Evolutionary conservation across 1,140 invertebrate species (phyloP), one percentile per base, ranked within the genome.

Genomic region (Glossosoma conforme): DNA sequence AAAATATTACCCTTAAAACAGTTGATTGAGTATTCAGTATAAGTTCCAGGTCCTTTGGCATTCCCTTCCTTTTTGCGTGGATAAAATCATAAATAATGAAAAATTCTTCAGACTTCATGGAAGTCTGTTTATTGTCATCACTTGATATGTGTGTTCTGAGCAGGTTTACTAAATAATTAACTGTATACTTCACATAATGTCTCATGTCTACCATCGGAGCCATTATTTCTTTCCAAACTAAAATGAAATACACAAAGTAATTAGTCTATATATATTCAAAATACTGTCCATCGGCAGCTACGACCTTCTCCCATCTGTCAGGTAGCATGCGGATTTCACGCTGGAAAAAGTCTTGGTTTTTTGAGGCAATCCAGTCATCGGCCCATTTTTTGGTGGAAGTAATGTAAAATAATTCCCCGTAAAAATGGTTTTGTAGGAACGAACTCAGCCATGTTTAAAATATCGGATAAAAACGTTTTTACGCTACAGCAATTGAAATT

Each of bases 201-300:
- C 84, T 86, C 55, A 84, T 64, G 56, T 87, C 84, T 14, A 90
- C 69, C 60, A 87, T 72, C 1, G 86, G 85, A 20, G 87, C 69
- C 82, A 91, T 89, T 9, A 90, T 67, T 52, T 89, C 85, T 63
- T 88, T 79, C 86, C 89, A 91, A 2, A 87, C 82, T 85, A 63
- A 32, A 69, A 66, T 37, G 36, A 65, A 65, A 33, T 28, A 28
- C 6, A 28, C n/a, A 28, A 8, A 28, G 25, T 8, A 6, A 28
- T 8, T 28, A 6, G n/a, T n/a, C n/a, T n/a, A n/a, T n/a, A n/a
- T n/a, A n/a, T n/a, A n/a, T n/a, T n/a, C n/a, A n/a, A n/a, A n/a
- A n/a, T n/a, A n/a, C n/a, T n/a, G n/a, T n/a, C n/a, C n/a, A n/a
- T n/a, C n/a, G n/a, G n/a, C n/a, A n/a, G n/a, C n/a, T n/a, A n/a